Evolutionary conservation across 2,113 vertebrate genomes (phyloP), one percentile per base, ranked within the genome.

Genomic region (Ciconia maguari): DNA sequence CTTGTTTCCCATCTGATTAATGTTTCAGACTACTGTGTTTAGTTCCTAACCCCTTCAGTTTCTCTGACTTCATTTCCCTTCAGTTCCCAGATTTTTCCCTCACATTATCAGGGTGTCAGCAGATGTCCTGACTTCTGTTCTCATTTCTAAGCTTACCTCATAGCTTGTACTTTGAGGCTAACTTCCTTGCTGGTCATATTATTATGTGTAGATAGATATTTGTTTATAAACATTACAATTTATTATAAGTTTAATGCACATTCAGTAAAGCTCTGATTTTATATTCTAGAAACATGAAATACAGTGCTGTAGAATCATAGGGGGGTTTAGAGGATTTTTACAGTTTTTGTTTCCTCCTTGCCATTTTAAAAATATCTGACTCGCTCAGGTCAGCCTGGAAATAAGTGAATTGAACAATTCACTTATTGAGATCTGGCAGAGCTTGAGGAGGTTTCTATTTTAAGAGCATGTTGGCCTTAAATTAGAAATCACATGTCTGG

Each of bases 361-460:
- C 32, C 22, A 52, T 85, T 93, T 78, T 95, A 77, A 83, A 88
- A 87, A 85, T 90, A 83, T 46, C 38, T 80, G 38, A 66, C 18
- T 60, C 7, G 7, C 57, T 91, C 34, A 81, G 71, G 82, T 93
- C 91, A 86, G 24, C 26, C 68, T 77, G 81, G 58, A 83, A 94
- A 91, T 55, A 87, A 89, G 20, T 70, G 83, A 95, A 78, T 65
- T 69, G 70, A 87, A 87, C 78, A 90, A 95, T 89, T 90, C 78
- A 82, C 16, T 97, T 95, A 46, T 82, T 91, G 62, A 90, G 46
- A 94, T 90, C 32, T 74, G 75, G 26, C 87, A 94, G 74, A 93
- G 91, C 94, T 96, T 52, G 41, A 78, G 82, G 95, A 90, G 25
- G 21, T 88, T 97, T 94, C 91, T 95, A 93, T 96, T 94, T 96